These are phyloP conservation scores for Acanthococcus lagerstroemiae DNA, from an alignment of 2,888 invertebrate genomes.

Conservation along the genomic window DNA sequence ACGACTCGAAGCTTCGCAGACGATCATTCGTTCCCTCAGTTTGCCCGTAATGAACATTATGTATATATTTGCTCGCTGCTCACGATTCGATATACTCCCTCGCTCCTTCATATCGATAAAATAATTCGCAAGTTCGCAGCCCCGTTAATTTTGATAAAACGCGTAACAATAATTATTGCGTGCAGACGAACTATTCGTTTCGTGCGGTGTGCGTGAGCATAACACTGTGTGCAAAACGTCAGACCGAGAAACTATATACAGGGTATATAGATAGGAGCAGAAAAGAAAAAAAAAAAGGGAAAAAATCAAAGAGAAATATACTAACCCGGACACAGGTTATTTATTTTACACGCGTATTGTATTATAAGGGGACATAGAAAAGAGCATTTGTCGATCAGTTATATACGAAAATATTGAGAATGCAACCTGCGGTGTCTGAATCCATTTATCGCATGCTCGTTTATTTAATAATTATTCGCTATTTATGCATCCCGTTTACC, in stretches of 20 bases:
- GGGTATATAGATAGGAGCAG: background rate
- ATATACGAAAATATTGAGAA: conserved; percentile 10
- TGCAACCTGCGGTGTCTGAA: conserved; percentile 23
- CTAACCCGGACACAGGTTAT: conserved; percentile 4
- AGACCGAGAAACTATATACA: conserved; percentile 14
- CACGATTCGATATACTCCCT: too few species aligned
- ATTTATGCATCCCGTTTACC: background rate
- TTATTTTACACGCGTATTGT: conserved; percentile 21
- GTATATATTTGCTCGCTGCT: too few species aligned
- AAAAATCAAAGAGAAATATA: conserved; percentile 7
- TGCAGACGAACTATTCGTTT: conserved; percentile 29
- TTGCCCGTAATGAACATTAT: too few species aligned
- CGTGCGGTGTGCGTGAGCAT: conserved; percentile 22
- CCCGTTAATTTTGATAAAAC: background rate
- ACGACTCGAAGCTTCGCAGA: too few species aligned
- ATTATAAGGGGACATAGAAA: background rate
- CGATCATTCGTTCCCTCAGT: too few species aligned
- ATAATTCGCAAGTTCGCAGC: background rate
- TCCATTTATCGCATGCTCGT: conserved; percentile 23
- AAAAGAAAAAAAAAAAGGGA: background rate
- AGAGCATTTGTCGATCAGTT: background rate
- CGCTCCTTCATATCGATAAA: too few species aligned
- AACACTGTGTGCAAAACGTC: conserved; percentile 20
- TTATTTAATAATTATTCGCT: conserved; percentile 22
- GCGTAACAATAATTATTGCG: conserved; percentile 16